These are phyloP conservation scores for Anoplolepis gracilipes DNA, from an alignment of 1,140 invertebrate species.

Conservation along the genomic window DNA sequence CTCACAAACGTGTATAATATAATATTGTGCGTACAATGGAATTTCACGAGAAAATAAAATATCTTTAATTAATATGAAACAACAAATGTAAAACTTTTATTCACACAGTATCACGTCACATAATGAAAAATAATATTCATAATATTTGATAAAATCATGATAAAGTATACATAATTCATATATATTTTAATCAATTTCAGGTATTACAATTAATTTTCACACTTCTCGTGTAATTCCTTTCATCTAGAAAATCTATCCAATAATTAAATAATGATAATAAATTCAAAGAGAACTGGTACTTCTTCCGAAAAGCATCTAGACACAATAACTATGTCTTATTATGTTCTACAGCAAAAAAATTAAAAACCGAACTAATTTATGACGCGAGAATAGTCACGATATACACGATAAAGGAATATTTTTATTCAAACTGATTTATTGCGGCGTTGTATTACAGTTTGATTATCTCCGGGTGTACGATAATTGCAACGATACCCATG, in stretches of 20 bases:
- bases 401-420: neutral
- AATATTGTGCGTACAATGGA: neutral
- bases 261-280: constrained; percentile 13
- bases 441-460: constrained; percentile 36
- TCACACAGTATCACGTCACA: too few species aligned
- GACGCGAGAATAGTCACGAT: neutral
- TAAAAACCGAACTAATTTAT: neutral
- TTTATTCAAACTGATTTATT: constrained; percentile 36
- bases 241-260: neutral
- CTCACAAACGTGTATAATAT: neutral
- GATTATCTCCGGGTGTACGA: constrained; percentile 40
- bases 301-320: neutral
- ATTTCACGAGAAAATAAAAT: neutral
- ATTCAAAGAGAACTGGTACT: neutral
- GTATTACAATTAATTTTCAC: neutral
- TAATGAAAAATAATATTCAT: too few species aligned
- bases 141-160: too few species aligned
- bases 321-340: neutral
- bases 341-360: neutral
- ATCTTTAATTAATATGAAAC: neutral
- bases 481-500: constrained; percentile 43
- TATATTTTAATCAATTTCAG: neutral
- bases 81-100: neutral
- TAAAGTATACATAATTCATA: neutral
- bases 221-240: neutral